These are phyloP conservation scores for Chaetogeoica ovagalla DNA, from an alignment of 2,888 invertebrate species.

Conservation along the genomic window DNA sequence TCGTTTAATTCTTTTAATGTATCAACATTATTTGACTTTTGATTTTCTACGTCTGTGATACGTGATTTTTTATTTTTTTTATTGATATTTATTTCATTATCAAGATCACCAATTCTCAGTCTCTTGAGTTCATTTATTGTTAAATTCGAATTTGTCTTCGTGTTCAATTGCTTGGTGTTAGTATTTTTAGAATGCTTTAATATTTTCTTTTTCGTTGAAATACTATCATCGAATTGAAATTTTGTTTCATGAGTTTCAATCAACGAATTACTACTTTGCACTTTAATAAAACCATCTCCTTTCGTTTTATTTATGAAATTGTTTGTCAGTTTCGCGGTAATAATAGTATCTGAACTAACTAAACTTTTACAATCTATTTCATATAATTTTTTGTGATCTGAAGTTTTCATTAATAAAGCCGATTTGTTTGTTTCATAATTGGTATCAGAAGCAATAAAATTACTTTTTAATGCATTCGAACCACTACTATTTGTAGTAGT, in stretches of 20 bases:
- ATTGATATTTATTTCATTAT: not conserved
- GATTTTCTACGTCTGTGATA: not conserved
- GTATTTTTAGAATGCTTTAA: no score
- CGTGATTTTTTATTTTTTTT: not conserved
- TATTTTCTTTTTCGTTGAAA: no score
- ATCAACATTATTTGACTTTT: not conserved
- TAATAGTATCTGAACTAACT: conserved; percentile 13
- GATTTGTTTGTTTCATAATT: not conserved
- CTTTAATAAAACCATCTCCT: not conserved
- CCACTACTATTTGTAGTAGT: not conserved
- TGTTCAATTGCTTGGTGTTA: not conserved
- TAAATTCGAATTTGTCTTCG: not conserved
- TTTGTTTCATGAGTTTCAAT: no score
- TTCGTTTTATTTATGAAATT: not conserved
- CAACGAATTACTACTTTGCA: not conserved
- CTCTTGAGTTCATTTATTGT: not conserved
- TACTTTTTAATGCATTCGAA: not conserved
- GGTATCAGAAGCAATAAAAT: not conserved
- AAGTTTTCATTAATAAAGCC: not conserved
- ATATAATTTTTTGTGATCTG: not conserved
- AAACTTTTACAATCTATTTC: conserved; percentile 33
- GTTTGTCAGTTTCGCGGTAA: not conserved
- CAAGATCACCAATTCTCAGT: not conserved
- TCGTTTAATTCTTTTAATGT: no score
- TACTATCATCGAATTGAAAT: no score